These are phyloP conservation scores for Aldrovandia affinis DNA, from an alignment of 2,797 vertebrate species.

Conservation along the genomic window DNA sequence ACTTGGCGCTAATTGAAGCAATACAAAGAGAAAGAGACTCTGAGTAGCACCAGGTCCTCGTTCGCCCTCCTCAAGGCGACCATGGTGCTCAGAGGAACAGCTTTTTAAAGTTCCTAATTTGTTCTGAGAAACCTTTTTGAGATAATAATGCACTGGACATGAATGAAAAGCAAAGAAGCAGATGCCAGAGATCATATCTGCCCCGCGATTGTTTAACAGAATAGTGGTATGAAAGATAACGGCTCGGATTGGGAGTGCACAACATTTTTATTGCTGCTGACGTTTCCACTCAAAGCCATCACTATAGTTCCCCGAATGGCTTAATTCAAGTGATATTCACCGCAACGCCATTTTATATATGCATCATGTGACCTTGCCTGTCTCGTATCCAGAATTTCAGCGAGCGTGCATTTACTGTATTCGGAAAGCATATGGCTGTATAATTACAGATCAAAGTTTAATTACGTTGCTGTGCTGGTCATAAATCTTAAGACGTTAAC, in stretches of 20 bases:
- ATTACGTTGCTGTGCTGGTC: not conserved
- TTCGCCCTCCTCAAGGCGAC: not conserved
- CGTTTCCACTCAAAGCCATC: not conserved
- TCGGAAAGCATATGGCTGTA: not conserved
- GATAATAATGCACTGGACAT: constrained; percentile 29
- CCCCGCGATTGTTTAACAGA: constrained; percentile 58
- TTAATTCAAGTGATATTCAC: not conserved
- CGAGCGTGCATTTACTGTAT: not conserved
- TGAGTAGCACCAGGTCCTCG: not conserved
- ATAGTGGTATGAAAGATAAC: constrained; percentile 42
- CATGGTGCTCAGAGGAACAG: not conserved
- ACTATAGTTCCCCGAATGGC: not conserved
- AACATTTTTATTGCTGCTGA: constrained; percentile 18
- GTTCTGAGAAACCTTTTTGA: constrained; percentile 64
- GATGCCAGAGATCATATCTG: constrained; percentile 68
- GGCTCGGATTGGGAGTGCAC: not conserved
- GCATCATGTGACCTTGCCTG: not conserved
- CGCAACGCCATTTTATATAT: not conserved
- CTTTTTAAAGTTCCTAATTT: constrained; percentile 68
- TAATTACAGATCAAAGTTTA: constrained; percentile 11
- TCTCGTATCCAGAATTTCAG: not conserved
- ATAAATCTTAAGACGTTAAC: not conserved
- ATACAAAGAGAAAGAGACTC: not conserved
- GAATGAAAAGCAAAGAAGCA: constrained; percentile 46
- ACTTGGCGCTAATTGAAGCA: not conserved